Conservation (phyloP, 2,888 invertebrate genomes). For the Sclerodermus sp. region DNA sequence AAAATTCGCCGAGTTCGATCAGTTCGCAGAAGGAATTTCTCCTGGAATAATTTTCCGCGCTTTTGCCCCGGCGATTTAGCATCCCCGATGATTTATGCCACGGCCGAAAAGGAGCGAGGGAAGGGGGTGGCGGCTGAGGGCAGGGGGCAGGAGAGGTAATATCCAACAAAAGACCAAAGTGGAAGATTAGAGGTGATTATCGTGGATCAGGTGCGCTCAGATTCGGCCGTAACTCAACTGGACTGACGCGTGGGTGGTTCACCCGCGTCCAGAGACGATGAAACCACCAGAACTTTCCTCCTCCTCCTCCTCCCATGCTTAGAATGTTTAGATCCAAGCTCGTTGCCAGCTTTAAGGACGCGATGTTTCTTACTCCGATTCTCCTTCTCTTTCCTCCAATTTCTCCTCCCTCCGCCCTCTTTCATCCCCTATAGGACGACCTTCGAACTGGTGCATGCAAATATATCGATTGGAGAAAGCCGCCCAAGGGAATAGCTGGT, state of each 20-base stretch:
- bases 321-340: too few species aligned
- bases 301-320: too few species aligned
- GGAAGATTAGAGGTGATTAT: constrained; percentile 58
- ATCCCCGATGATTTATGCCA: constrained; percentile 47
- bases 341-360: too few species aligned
- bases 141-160: constrained; percentile 34
- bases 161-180: constrained; percentile 51
- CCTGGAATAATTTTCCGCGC: constrained; percentile 45
- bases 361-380: too few species aligned
- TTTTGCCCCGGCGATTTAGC: constrained; percentile 53
- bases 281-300: constrained; percentile 41
- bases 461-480: not conserved
- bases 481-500: not conserved
- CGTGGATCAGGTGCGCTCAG: constrained; percentile 51
- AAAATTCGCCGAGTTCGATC: too few species aligned
- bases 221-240: constrained; percentile 50
- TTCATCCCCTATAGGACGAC: not conserved
- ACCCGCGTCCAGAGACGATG: constrained; percentile 34
- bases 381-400: too few species aligned
- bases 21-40: too few species aligned
- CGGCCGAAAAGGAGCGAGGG: constrained; percentile 13
- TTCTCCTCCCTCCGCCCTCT: too few species aligned
- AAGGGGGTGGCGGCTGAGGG: constrained; percentile 6
- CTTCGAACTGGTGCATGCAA: not conserved
- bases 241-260: constrained; percentile 53